Conservation (phyloP, 2,113 vertebrate species). For the Heterocephalus glaber region DNA sequence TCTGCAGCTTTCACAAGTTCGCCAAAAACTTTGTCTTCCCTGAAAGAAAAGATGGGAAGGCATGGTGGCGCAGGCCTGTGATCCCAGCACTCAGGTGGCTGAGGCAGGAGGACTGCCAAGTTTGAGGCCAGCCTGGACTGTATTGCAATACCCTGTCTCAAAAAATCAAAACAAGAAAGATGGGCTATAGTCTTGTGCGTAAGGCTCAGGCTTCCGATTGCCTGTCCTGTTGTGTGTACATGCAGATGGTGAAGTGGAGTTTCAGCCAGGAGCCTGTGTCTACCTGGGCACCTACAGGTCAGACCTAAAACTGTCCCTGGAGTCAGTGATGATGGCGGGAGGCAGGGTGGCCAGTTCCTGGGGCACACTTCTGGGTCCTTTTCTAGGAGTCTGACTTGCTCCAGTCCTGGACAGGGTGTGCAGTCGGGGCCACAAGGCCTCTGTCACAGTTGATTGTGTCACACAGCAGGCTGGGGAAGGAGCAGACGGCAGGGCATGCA, state of each 20-base stretch:
- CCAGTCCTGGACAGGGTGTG: too few relatives aligned
- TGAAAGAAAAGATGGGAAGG: neutral
- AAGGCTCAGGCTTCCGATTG: neutral
- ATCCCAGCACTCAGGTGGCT: neutral
- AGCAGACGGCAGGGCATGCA: too few relatives aligned
- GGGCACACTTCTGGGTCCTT: too few relatives aligned
- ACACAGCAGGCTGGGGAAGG: neutral
- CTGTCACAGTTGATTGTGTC: neutral
- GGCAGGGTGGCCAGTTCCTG: neutral
- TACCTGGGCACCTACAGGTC: too few relatives aligned
- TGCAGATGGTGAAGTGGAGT: neutral
- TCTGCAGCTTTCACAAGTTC: neutral
- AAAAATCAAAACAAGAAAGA: neutral
- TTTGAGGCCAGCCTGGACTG: neutral
- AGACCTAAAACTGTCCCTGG: neutral
- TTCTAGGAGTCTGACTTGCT: too few relatives aligned
- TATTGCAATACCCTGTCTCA: neutral
- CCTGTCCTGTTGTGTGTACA: neutral
- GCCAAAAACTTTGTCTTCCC: neutral
- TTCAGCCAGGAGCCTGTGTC: neutral
- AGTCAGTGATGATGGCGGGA: neutral
- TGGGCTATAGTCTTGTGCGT: neutral
- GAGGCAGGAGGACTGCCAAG: neutral
- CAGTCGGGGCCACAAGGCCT: neutral
- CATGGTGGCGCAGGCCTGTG: neutral